These are phyloP conservation scores for Salvelinus namaycush DNA, from an alignment of 2,113 vertebrate genomes.

Conservation along the genomic window DNA sequence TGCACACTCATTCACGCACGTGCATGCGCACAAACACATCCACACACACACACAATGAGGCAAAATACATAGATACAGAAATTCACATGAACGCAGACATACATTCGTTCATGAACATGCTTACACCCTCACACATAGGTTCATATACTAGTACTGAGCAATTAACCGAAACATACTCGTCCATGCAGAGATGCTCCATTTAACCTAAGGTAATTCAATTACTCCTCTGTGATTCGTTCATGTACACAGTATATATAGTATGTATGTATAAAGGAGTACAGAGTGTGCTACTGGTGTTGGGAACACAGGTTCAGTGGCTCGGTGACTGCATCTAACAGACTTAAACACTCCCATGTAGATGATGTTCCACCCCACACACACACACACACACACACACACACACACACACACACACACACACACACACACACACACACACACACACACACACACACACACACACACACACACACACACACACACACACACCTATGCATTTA, in stretches of 20 bases:
- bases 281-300: not conserved
- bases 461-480: not conserved
- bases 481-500: constrained; percentile 19
- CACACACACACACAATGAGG: constrained; percentile 47
- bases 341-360: constrained; percentile 17
- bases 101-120: not conserved
- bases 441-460: constrained; percentile 16
- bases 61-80: constrained; percentile 50
- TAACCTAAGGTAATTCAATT: too few species aligned
- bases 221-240: too few species aligned
- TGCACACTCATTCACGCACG: constrained; percentile 27
- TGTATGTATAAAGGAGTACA: not conserved
- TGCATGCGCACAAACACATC: constrained; percentile 53
- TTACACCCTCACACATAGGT: constrained; percentile 14
- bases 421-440: constrained; percentile 26
- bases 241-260: not conserved
- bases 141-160: too few species aligned
- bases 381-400: too few species aligned
- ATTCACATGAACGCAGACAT: constrained; percentile 16
- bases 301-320: constrained; percentile 6
- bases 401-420: constrained; percentile 54
- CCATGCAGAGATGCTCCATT: not conserved
- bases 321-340: constrained; percentile 22
- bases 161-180: too few species aligned
- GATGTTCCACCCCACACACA: constrained; percentile 15